phyloP scores from a whole-genome alignment of 2,113 vertebrate species.

The Scatophagus argus region DNA sequence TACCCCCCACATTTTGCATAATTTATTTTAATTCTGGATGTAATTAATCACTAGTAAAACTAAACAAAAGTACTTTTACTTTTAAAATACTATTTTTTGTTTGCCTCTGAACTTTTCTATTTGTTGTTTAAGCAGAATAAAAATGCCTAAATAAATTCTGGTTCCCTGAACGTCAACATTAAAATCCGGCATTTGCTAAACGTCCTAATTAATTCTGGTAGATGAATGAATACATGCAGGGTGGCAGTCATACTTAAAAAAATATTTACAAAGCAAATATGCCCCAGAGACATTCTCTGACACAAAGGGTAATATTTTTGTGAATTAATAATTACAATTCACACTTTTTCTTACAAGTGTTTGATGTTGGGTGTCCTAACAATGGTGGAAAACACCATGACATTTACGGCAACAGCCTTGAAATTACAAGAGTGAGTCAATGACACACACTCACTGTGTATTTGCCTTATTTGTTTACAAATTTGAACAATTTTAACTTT shows the following conservation, averaged over 20 bases:
- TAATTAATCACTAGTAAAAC: background rate
- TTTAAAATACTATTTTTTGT: background rate
- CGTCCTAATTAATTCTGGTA: conserved; percentile 60
- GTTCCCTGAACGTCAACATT: conserved; percentile 45
- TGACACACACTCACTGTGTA: conserved; percentile 68
- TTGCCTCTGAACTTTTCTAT: conserved; percentile 11
- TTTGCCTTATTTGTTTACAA: conserved; percentile 77
- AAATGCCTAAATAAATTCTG: conserved; percentile 17
- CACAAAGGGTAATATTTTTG: conserved; percentile 57
- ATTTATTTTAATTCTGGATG: conserved; percentile 10
- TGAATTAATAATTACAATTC: conserved; percentile 69
- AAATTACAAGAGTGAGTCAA: conserved; percentile 76
- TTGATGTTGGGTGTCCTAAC: conserved; percentile 69
- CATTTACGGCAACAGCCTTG: conserved; percentile 77
- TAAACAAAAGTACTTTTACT: conserved; percentile 8
- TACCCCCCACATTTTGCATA: background rate
- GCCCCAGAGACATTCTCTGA: conserved; percentile 61
- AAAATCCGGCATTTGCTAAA: conserved; percentile 65
- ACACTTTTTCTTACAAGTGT: conserved; percentile 52
- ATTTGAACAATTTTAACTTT: conserved; percentile 70
- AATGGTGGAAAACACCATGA: conserved; percentile 66
- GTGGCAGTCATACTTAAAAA: conserved; percentile 49
- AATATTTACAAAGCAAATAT: conserved; percentile 62
- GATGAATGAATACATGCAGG: conserved; percentile 45
- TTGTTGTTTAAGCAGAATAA: conserved; percentile 30